Percentiles rank a stretch among this genome's conserved stretches.
These are phyloP conservation scores for Pygoscelis antarcticus DNA, from an alignment of 2,113 vertebrate species.

Conservation along the genomic window DNA sequence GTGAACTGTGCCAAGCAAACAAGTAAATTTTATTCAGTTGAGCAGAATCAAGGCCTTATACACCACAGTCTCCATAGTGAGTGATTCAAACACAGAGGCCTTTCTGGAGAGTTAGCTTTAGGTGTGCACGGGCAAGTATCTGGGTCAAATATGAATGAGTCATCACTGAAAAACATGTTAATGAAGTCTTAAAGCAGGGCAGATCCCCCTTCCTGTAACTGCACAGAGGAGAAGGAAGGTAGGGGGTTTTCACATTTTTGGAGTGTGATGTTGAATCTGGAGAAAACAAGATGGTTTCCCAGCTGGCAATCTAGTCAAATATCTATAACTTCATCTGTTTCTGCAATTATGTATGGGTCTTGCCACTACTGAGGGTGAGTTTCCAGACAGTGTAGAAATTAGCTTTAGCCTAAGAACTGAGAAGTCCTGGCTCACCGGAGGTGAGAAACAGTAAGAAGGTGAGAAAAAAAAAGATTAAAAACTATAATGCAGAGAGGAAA, in stretches of 20 bases:
- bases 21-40: not conserved
- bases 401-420: not conserved
- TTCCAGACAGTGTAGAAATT: not conserved
- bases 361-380: not conserved
- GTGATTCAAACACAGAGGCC: not conserved
- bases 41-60: not conserved
- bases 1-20: not conserved
- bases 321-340: not conserved
- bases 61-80: not conserved
- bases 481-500: not conserved
- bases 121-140: not conserved
- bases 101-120: not conserved
- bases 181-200: not conserved
- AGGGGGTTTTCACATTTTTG: not conserved
- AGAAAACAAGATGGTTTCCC: not conserved
- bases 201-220: not conserved
- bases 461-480: not conserved
- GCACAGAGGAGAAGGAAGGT: not conserved
- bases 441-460: not conserved
- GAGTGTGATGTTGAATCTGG: not conserved
- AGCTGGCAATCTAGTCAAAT: not conserved
- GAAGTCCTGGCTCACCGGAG: not conserved
- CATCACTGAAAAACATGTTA: not conserved
- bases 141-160: not conserved
- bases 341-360: not conserved